Percentiles rank a stretch among this genome's conserved stretches.
These are phyloP conservation scores for Seriola aureovittata DNA, from an alignment of 2,113 vertebrate genomes.

Conservation along the genomic window DNA sequence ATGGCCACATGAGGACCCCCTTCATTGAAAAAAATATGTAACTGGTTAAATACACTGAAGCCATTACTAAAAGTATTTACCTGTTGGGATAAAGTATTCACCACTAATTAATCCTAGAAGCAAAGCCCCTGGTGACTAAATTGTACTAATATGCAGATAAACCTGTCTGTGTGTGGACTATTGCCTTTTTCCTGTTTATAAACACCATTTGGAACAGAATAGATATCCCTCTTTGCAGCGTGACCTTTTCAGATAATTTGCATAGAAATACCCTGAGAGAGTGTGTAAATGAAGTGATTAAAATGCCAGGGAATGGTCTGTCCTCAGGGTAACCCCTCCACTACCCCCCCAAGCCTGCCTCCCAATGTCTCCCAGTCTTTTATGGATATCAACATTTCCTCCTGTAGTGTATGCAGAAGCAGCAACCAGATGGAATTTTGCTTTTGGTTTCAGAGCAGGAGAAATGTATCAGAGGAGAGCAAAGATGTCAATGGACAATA, in stretches of 20 bases:
- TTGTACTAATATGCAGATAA: slow-evolving; percentile 13
- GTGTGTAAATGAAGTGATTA: slow-evolving; percentile 76
- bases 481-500: background rate
- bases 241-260: slow-evolving; percentile 80
- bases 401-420: background rate
- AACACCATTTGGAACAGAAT: slow-evolving; percentile 61
- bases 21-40: slow-evolving; percentile 13
- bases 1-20: slow-evolving; percentile 61
- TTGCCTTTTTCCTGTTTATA: slow-evolving; percentile 52
- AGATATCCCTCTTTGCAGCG: slow-evolving; percentile 45
- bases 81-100: slow-evolving; percentile 22
- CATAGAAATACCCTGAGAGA: slow-evolving; percentile 73
- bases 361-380: slow-evolving; percentile 8
- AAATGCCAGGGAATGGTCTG: slow-evolving; percentile 70
- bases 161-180: slow-evolving; percentile 12
- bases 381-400: slow-evolving; percentile 27
- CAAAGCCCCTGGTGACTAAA: slow-evolving; percentile 8
- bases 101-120: background rate
- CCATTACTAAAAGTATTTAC: background rate
- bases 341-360: background rate
- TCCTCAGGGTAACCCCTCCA: slow-evolving; percentile 52
- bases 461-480: background rate
- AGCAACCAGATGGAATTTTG: background rate
- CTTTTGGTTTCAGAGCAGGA: background rate
- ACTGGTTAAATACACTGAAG: background rate